Base-by-base conservation (phyloP, 1,140 invertebrate species). In the Lasioglossum baleicum region DNA sequence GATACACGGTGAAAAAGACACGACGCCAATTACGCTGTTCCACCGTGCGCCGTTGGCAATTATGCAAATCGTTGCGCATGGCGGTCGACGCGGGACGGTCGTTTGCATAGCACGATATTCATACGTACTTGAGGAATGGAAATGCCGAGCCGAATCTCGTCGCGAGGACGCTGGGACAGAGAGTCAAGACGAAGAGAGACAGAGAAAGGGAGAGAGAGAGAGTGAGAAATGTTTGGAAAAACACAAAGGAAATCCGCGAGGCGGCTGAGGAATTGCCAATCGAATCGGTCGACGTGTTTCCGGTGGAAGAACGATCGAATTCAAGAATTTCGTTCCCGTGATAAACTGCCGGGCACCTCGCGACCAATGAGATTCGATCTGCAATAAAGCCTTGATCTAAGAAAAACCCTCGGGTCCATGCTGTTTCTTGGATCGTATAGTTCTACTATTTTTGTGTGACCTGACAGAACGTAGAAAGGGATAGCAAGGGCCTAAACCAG, bases 31-130 rank as follows among this genome's bases (percentile, higher is more conserved):
- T 64, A 64, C 17, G 35, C 35, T 75, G 66, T 67, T 40, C 61
- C 65, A 44, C 64, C 65, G 64, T n/a, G 64, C 40, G 44, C 48
- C 75, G 66, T 42, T 51, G 13, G 44, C 61, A 81, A 76, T 81
- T 83, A 81, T 81, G 79, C n/a, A 63, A 75, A 81, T 81, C 67
- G 56, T 20, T 66, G 26, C 64, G 42, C 51, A 20, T 20, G 7
- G 70, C 31, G 60, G 31, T 40, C 13, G 51, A 75, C 58, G 68
- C 64, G 63, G 42, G 73, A 75, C 61, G 74, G 65, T 75, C 44
- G 58, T 83, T 81, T 83, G 71, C 79, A 72, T 81, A 81, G 58
- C 79, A 79, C 73, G 73, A 81, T 66, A 83, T 71, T 81, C 35
- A 75, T 77, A 48, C 73, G 74, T 58, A 64, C 64, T 53, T 60